These are phyloP conservation scores for Cinara cedri DNA, from an alignment of 2,888 invertebrate genomes.

Conservation along the genomic window DNA sequence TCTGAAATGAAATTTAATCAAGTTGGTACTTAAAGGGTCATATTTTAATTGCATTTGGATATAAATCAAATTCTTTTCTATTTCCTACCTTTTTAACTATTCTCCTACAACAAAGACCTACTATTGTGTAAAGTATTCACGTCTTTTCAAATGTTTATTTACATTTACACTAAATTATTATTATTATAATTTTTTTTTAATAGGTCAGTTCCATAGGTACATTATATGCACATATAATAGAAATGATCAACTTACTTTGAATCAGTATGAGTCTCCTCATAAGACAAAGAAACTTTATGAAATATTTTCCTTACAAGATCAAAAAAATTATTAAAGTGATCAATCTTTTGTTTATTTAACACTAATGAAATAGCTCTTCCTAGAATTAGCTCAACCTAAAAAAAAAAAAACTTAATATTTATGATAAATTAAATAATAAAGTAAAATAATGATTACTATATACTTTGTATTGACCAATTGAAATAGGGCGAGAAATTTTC, in stretches of 20 bases:
- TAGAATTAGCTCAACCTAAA: conserved; percentile 25
- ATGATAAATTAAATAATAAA: neutral
- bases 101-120: too few species aligned
- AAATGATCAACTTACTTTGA: conserved; percentile 34
- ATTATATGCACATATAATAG: too few species aligned
- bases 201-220: neutral
- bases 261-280: neutral
- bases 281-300: neutral
- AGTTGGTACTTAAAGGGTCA: too few species aligned
- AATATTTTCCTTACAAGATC: conserved; percentile 15
- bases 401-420: conserved; percentile 18
- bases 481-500: conserved; percentile 37
- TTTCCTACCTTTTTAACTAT: too few species aligned
- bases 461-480: conserved; percentile 50
- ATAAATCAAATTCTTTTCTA: too few species aligned
- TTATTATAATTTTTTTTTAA: too few species aligned
- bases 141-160: too few species aligned
- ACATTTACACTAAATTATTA: too few species aligned
- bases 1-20: too few species aligned
- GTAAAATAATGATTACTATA: neutral
- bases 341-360: conserved; percentile 35
- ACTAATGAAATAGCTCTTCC: conserved; percentile 51
- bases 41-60: too few species aligned
- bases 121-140: too few species aligned
- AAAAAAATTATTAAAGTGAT: conserved; percentile 37